Evolutionary conservation across 2,888 invertebrate species (phyloP), one percentile per base, ranked within the genome.

Genomic region (Eurois occulta): DNA sequence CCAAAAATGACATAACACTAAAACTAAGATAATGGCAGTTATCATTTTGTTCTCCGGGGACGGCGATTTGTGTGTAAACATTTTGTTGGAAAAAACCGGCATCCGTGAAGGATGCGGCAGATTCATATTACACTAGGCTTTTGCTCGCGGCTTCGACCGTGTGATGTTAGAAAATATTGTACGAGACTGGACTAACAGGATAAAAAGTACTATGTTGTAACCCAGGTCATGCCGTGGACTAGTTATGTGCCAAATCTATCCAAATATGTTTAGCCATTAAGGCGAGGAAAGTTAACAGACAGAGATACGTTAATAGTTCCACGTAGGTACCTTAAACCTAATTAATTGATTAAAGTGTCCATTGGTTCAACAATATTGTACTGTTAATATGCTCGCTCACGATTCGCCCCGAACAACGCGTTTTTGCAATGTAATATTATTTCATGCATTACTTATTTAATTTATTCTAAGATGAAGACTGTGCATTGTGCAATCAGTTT

Each of bases 11-110:
- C n/a, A n/a, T n/a, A n/a, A n/a, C n/a, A n/a, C n/a, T n/a, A n/a
- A n/a, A n/a, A n/a, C n/a, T n/a, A n/a, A n/a, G n/a, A n/a, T n/a
- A n/a, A n/a, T n/a, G n/a, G n/a, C n/a, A n/a, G n/a, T n/a, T n/a
- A n/a, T n/a, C n/a, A n/a, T n/a, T n/a, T n/a, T n/a, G n/a, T n/a
- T n/a, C n/a, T n/a, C n/a, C n/a, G n/a, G n/a, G n/a, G n/a, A n/a
- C n/a, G n/a, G n/a, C n/a, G n/a, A n/a, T n/a, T n/a, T 46, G 60
- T 55, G 64, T 58, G 52, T 80, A 28, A 64, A 35, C 41, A 80
- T 79, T 79, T 43, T 46, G 13, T 60, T n/a, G 35, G 7, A n/a
- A 80, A 78, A 78, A 62, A 78, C n/a, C 41, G 21, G n/a, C 21
- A 18, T 32, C 5, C 11, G 16, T 7, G 43, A 38, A 55, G 75